Conservation (phyloP, 64 coral and sea anemone species). For the Stichodactyla mertensii region DNA sequence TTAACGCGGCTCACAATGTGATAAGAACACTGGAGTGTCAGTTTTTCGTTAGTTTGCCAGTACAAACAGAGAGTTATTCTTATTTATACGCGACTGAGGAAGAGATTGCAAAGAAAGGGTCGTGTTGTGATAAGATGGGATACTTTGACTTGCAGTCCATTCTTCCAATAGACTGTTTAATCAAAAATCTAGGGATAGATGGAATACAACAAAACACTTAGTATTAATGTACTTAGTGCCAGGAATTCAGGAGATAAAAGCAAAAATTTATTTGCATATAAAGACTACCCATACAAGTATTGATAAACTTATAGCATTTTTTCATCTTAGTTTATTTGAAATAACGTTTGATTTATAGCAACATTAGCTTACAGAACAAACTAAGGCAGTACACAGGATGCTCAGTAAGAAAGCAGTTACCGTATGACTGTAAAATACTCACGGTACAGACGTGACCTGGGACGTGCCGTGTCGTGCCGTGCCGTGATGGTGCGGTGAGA, state of each 20-base stretch:
- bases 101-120: conserved; percentile 37
- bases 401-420: too few species aligned
- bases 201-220: too few species aligned
- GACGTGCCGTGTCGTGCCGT: too few species aligned
- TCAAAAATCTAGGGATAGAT: not conserved
- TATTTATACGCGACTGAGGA: conserved; percentile 47
- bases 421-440: too few species aligned
- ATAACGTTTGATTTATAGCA: too few species aligned
- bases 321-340: too few species aligned
- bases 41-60: conserved; percentile 14
- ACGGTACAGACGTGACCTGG: too few species aligned
- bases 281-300: not conserved
- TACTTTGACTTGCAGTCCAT: conserved; percentile 38
- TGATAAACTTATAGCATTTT: not conserved
- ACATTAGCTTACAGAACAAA: too few species aligned
- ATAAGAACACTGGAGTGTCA: not conserved
- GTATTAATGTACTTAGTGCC: too few species aligned
- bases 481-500: too few species aligned
- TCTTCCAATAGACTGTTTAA: conserved; percentile 17
- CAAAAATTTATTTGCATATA: not conserved
- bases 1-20: not conserved
- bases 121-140: conserved; percentile 33
- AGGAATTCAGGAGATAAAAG: not conserved
- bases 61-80: conserved; percentile 23
- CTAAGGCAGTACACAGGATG: too few species aligned